phyloP scores from a whole-genome alignment of 1,140 invertebrate species.

The Dreissena polymorpha region DNA sequence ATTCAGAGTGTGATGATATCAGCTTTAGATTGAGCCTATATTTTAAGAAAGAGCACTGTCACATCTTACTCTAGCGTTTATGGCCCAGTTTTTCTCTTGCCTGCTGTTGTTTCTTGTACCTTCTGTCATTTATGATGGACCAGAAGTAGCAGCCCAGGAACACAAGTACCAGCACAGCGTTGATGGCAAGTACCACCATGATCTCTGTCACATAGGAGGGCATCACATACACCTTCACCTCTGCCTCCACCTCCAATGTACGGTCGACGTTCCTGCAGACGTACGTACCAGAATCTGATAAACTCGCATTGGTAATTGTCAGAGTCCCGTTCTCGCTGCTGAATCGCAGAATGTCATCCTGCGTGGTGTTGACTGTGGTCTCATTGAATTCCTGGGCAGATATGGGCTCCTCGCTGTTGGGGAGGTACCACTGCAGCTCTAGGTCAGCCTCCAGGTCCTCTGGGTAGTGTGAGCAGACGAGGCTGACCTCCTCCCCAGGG shows the following conservation, averaged over 20 bases:
- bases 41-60: too few relatives aligned
- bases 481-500: not conserved
- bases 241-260: not conserved
- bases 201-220: constrained; percentile 25
- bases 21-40: too few relatives aligned
- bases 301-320: constrained; percentile 26
- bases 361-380: not conserved
- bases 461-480: constrained; percentile 37
- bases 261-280: constrained; percentile 18
- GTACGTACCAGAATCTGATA: constrained; percentile 24
- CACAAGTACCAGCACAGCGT: constrained; percentile 19
- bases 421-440: constrained; percentile 29
- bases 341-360: constrained; percentile 12
- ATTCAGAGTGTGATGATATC: too few relatives aligned
- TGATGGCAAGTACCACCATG: constrained; percentile 29
- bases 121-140: constrained; percentile 18
- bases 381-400: constrained; percentile 8
- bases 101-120: not conserved
- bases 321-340: constrained; percentile 38
- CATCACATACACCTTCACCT: constrained; percentile 28
- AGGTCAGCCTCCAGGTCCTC: constrained; percentile 20
- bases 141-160: constrained; percentile 35
- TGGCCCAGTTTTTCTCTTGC: constrained; percentile 36
- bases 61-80: too few relatives aligned
- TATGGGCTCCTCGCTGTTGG: constrained; percentile 8